Conservation (phyloP, 2,797 vertebrate genomes). For the Loriculus beryllinus region DNA sequence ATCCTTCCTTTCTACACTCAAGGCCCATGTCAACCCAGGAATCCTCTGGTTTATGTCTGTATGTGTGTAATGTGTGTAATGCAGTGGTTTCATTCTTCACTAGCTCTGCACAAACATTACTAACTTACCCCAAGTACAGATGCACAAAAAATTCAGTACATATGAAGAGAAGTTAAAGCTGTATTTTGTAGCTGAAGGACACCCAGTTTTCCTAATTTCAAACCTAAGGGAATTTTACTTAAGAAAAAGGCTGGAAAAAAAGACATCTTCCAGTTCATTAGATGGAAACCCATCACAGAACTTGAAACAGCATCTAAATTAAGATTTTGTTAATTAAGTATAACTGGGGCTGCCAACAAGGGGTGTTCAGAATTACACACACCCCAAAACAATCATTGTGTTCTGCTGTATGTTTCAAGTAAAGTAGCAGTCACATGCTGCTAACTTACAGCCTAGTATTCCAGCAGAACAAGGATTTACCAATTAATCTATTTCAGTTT, state of each 20-base stretch:
- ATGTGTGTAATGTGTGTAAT: background rate
- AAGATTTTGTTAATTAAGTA: background rate
- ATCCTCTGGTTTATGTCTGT: background rate
- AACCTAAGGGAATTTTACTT: background rate
- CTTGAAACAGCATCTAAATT: background rate
- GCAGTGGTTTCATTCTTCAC: background rate
- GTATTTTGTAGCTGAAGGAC: background rate
- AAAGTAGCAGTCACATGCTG: background rate
- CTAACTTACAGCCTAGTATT: background rate
- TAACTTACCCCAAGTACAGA: background rate
- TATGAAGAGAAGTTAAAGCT: background rate
- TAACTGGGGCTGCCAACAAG: background rate
- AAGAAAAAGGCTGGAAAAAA: background rate
- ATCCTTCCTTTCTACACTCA: background rate
- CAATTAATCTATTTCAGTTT: background rate
- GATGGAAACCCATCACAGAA: background rate
- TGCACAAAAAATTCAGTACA: background rate
- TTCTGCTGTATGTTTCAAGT: background rate
- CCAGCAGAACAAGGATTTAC: background rate
- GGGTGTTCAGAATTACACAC: background rate
- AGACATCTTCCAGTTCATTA: background rate
- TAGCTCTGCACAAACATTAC: background rate
- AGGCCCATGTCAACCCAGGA: background rate
- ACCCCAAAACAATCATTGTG: background rate
- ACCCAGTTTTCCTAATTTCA: background rate